These are phyloP conservation scores for Melangyna quadrimaculata DNA, from an alignment of 2,888 invertebrate genomes.

Conservation along the genomic window DNA sequence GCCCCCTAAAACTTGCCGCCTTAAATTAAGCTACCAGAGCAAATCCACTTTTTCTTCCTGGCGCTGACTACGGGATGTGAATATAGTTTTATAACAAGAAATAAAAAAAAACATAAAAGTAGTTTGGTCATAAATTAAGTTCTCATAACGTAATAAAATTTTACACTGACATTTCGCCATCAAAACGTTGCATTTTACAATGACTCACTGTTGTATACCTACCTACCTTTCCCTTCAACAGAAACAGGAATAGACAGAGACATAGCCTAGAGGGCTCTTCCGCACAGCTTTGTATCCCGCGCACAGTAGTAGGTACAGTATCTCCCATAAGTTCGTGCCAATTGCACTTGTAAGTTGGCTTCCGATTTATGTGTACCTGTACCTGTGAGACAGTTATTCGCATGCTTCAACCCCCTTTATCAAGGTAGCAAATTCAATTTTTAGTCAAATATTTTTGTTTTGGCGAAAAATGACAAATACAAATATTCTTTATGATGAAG, in stretches of 20 bases:
- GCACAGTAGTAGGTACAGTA: too few species aligned
- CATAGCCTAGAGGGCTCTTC: background rate
- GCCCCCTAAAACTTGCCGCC: background rate
- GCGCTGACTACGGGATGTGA: constrained; percentile 1
- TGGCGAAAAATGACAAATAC: constrained; percentile 15
- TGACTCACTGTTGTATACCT: constrained; percentile 41
- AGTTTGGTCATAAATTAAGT: constrained; percentile 80
- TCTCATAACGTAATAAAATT: constrained; percentile 80
- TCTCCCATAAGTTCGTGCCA: constrained; percentile 51
- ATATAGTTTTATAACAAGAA: constrained; percentile 28
- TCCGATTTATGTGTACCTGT: constrained; percentile 68
- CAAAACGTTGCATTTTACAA: constrained; percentile 73
- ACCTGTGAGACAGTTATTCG: constrained; percentile 65
- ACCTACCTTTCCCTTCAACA: background rate
- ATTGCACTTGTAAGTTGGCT: constrained; percentile 69
- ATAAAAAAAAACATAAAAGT: constrained; percentile 48
- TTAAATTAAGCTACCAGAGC: too few species aligned
- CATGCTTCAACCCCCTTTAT: constrained; percentile 65
- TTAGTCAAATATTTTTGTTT: constrained; percentile 47
- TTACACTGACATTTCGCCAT: constrained; percentile 80
- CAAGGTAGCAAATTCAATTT: constrained; percentile 60
- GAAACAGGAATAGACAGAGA: background rate
- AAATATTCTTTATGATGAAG: too few species aligned
- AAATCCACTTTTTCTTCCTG: background rate
- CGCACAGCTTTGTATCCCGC: background rate